Base-by-base conservation (phyloP, 2,888 invertebrate genomes). In the Pachliopta kotzebuea region DNA sequence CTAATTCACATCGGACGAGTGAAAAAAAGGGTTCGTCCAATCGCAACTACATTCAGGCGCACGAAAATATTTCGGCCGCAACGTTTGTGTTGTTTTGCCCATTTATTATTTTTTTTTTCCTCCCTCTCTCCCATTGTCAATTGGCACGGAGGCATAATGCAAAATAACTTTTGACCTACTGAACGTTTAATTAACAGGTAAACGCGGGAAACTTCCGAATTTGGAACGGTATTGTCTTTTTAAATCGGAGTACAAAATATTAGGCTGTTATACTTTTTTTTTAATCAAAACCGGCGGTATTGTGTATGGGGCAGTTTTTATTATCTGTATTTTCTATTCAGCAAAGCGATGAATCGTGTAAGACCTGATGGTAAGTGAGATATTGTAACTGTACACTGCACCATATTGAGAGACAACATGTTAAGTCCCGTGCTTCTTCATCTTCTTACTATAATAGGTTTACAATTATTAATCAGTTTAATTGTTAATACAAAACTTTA, bases 41-140 rank as follows among this genome's bases (percentile, higher is more conserved):
- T 65, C 65, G 45, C 56, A 42, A 60, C 65, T 61, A 56, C 60
- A 65, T 65, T 65, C 56, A 45, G 65, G 57, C 45, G 57, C 53
- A 65, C 60, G 57, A 57, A 64, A 65, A 65, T 61, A 65, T 65
- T 65, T 65, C 7, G 65, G 60, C 60, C 56, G 60, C 29, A 65
- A 56, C 64, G 65, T 60, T 63, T 57, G 56, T 60, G 55, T 50
- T 64, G 60, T 60, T 65, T 61, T 56, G 60, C 55, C 55, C 29
- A 17, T 65, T 60, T 58, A 53, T 60, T 60, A 37, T 56, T 56
- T 64, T 54, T 62, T 60, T 60, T 60, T 60, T 49, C 14, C 14
- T 11, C 3, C 2, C 37, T 26, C 26, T 49, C 49, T n/a, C 18
- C 60, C 42, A 65, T 57, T 65, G 60, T 61, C 21, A 56, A 64